A percentile compares a stretch with the other conserved stretches of the same genome.
Evolutionary conservation across 2,113 vertebrate species (phyloP).

Genomic region (Protobothrops flavoviridis): DNA sequence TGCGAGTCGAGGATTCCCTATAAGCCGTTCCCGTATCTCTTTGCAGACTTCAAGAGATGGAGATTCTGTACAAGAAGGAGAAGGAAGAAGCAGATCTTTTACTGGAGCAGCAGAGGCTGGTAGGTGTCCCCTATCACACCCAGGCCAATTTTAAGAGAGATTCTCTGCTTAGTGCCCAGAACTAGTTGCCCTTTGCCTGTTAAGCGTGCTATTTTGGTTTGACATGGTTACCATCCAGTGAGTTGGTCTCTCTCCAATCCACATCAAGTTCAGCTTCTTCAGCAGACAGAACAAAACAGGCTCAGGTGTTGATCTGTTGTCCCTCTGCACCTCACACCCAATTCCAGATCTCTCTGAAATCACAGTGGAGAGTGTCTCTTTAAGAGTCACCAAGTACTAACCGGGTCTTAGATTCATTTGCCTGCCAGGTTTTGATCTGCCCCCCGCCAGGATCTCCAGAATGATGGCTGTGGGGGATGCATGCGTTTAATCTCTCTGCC

Average conservation of each 20-base stretch:
- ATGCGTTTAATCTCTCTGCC: conserved; percentile 85
- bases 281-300: conserved; percentile 29
- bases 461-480: conserved; percentile 78
- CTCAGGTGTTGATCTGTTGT: conserved; percentile 17
- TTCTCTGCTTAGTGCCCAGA: conserved; percentile 52
- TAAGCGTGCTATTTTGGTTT: neutral
- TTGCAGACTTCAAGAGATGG: conserved; percentile 95
- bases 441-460: conserved; percentile 64
- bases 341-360: conserved; percentile 33
- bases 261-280: neutral
- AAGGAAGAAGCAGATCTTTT: conserved; percentile 98
- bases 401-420: conserved; percentile 72
- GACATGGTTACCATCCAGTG: neutral
- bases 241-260: neutral
- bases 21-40: conserved; percentile 12
- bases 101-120: conserved; percentile 97
- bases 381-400: conserved; percentile 84
- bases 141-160: conserved; percentile 7
- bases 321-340: neutral
- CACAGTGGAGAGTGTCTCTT: conserved; percentile 69
- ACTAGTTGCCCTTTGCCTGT: conserved; percentile 45
- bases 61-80: conserved; percentile 97
- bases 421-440: conserved; percentile 62
- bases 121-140: conserved; percentile 66
- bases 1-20: neutral